phyloP scores from a whole-genome alignment of 2,797 vertebrate species.

The Spinus olivaceus region DNA sequence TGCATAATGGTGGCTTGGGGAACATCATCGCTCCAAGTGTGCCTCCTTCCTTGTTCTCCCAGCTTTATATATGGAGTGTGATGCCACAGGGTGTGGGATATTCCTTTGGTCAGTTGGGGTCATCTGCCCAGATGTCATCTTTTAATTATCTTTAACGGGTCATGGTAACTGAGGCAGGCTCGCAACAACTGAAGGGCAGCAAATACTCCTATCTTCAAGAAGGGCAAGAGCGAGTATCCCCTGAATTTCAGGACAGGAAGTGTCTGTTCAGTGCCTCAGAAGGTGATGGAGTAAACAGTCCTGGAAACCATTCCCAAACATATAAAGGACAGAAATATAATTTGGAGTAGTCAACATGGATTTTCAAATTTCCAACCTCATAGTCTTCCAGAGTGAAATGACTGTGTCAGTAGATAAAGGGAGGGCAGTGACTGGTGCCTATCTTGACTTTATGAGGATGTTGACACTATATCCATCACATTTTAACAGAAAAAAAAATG shows the following conservation, averaged over 20 bases:
- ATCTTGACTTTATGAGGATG: background rate
- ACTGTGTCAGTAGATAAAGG: background rate
- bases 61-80: background rate
- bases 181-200: background rate
- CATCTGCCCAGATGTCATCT: background rate
- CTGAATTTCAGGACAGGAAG: background rate
- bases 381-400: background rate
- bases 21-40: background rate
- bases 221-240: background rate
- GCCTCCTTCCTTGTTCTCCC: background rate
- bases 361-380: background rate
- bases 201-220: background rate
- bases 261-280: background rate
- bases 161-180: background rate
- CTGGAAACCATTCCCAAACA: background rate
- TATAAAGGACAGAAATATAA: background rate
- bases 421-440: background rate
- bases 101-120: background rate
- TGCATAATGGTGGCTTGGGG: background rate
- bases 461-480: background rate
- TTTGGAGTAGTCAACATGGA: background rate
- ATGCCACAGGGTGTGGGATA: background rate
- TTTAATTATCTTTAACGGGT: background rate
- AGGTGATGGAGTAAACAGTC: background rate
- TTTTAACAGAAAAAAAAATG: background rate